Evolutionary conservation across 2,113 vertebrate species (phyloP).

Genomic region (Leucosticte australis): DNA sequence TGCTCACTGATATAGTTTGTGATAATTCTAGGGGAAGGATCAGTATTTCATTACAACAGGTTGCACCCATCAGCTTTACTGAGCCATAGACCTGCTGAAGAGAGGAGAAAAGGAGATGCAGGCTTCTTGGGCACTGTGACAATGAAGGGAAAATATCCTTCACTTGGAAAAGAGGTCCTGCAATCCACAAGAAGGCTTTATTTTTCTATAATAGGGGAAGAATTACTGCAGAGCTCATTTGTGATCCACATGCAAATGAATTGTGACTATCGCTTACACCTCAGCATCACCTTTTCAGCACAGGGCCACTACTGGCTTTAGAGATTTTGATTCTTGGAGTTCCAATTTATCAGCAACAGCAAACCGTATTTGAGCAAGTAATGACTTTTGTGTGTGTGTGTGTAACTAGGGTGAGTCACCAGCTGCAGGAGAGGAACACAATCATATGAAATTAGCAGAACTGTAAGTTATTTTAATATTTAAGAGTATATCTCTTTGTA

Average conservation of each 20-base stretch:
- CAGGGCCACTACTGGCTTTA: neutral
- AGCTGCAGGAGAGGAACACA: neutral
- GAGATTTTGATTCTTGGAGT: neutral
- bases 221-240: neutral
- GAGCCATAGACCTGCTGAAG: neutral
- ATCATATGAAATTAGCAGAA: neutral
- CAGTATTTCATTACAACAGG: neutral
- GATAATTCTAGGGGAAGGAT: neutral
- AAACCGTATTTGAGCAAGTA: neutral
- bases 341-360: neutral
- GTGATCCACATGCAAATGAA: rapidly evolving
- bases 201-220: neutral
- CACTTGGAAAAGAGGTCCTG: neutral
- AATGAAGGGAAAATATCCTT: neutral
- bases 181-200: neutral
- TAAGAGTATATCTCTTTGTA: neutral
- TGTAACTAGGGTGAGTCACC: neutral
- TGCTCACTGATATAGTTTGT: neutral
- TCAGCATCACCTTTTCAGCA: neutral
- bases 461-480: neutral
- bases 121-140: neutral
- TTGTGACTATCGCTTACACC: neutral
- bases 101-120: neutral
- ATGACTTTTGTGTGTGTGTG: neutral
- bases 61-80: neutral